phyloP scores from a whole-genome alignment of 2,797 vertebrate genomes.

The Pseudopleuronectes americanus region DNA sequence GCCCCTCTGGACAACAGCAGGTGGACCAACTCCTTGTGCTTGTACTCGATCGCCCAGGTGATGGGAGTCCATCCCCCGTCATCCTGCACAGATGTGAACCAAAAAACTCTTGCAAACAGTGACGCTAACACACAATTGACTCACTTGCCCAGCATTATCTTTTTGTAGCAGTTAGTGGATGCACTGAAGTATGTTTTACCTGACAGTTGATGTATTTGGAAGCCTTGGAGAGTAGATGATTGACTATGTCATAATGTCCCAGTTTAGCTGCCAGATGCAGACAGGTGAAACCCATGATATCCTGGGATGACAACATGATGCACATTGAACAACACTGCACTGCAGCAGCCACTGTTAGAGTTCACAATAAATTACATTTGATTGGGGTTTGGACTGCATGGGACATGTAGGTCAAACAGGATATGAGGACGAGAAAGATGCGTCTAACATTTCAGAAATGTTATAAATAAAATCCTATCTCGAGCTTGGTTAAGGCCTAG shows the following conservation, averaged over 20 bases:
- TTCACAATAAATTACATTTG: not conserved
- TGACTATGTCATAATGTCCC: conserved; percentile 89
- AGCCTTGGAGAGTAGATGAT: conserved; percentile 90
- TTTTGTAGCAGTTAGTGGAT: conserved; percentile 4
- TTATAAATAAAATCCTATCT: not conserved
- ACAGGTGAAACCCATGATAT: conserved; percentile 93
- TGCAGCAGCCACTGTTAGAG: not conserved
- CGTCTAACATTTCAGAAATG: not conserved
- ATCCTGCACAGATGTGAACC: conserved; percentile 81
- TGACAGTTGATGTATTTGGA: conserved; percentile 93
- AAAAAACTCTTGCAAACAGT: not conserved
- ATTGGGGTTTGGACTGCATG: not conserved
- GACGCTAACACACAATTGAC: not conserved
- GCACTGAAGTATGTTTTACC: conserved; percentile 76
- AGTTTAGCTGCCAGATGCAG: conserved; percentile 96
- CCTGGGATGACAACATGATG: conserved; percentile 79
- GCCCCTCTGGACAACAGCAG: conserved; percentile 91
- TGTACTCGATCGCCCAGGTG: conserved; percentile 97
- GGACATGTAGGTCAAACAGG: not conserved
- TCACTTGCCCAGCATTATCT: not conserved
- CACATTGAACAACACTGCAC: conserved; percentile 37
- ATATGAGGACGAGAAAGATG: not conserved
- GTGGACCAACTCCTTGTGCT: conserved; percentile 91
- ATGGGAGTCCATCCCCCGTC: conserved; percentile 96
- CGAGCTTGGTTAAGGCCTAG: no score